Evolutionary conservation across 2,888 invertebrate species (phyloP), one percentile per base, ranked within the genome.

Genomic region (Coleophora deauratella): DNA sequence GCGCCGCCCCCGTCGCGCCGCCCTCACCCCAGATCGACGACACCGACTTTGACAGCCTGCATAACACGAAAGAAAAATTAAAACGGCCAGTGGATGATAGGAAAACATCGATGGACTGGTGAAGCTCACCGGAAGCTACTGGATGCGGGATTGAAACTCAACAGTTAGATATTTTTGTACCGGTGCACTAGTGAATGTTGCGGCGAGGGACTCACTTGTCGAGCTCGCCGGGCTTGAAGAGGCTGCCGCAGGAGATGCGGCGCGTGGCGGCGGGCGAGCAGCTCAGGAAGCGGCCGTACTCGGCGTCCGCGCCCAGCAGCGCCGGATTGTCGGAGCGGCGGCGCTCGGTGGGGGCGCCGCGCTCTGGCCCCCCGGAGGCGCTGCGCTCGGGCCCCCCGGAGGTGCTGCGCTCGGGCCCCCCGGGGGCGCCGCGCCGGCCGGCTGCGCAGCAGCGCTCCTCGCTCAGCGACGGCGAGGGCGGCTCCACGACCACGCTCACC

Each of bases 171-270:
- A n/a, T n/a, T n/a, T n/a, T n/a, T n/a, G n/a, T n/a, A n/a, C n/a
- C n/a, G n/a, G n/a, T n/a, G n/a, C n/a, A n/a, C n/a, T n/a, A n/a
- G n/a, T n/a, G n/a, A n/a, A n/a, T n/a, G n/a, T n/a, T n/a, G n/a
- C n/a, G n/a, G n/a, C n/a, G n/a, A n/a, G n/a, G n/a, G n/a, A 70
- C 85, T 86, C 72, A 89, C 89, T 88, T 89, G 47, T 86, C 82
- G 13, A 88, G 86, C 65, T 91, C 92, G 35, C 88, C 89, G 3
- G 91, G 90, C 67, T 93, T 96, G 61, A 96, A 89, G 51, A 95
- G 90, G 61, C 95, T 96, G 45, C 96, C 96, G 70, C 95, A 95
- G 50, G 96, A 96, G 66, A 97, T 96, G 53, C 97, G 87, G 48
- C 97, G 88, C 7, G 95, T 94, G 9, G 96, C 95, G 41, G 95